phyloP scores from a whole-genome alignment of 2,113 vertebrate species.

The Craseonycteris thonglongyai region DNA sequence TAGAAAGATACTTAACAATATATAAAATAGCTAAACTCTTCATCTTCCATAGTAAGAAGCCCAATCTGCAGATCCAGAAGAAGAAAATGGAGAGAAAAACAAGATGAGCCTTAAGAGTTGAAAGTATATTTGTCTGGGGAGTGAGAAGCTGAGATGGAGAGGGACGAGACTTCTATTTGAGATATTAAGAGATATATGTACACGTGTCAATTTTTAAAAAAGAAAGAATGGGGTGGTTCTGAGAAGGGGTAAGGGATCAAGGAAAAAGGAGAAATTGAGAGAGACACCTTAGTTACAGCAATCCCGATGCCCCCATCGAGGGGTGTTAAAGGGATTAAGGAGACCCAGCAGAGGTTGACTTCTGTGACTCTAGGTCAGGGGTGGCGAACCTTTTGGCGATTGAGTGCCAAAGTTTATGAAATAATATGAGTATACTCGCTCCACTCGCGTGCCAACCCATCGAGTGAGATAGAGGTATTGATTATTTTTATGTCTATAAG shows the following conservation, averaged over 20 bases:
- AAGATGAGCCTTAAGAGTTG: background rate
- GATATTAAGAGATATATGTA: background rate
- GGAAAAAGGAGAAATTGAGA: background rate
- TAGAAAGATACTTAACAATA: background rate
- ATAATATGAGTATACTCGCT: too few relatives aligned
- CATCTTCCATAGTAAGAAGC: conserved; percentile 16
- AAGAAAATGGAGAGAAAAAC: conserved; percentile 1
- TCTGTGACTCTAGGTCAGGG: background rate
- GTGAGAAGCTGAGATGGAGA: background rate
- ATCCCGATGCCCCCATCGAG: background rate
- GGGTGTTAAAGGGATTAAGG: background rate
- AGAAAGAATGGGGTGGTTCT: too few relatives aligned
- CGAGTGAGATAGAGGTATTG: too few relatives aligned
- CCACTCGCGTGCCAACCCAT: too few relatives aligned
- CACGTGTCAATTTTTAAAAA: background rate
- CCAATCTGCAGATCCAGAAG: background rate
- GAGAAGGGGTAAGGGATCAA: background rate
- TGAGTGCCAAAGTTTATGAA: too few relatives aligned
- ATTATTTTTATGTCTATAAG: too few relatives aligned
- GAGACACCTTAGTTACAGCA: background rate
- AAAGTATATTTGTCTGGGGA: background rate
- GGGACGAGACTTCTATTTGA: background rate
- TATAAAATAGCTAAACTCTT: background rate
- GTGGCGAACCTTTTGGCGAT: too few relatives aligned
- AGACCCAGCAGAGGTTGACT: background rate